phyloP scores from a whole-genome alignment of 2,888 invertebrate species.

The Coleophora deauratella region DNA sequence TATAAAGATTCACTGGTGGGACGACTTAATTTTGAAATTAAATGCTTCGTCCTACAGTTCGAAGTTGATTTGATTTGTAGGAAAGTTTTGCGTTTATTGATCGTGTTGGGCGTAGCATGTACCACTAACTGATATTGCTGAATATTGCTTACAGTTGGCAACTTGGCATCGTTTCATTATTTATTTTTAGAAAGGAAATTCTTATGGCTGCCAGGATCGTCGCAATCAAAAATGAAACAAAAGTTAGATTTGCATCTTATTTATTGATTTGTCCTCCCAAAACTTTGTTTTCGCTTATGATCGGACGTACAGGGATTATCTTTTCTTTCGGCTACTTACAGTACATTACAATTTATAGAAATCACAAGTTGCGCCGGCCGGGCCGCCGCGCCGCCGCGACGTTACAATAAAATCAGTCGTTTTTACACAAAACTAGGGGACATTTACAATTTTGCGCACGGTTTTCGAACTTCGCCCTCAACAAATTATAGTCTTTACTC shows the following conservation, averaged over 20 bases:
- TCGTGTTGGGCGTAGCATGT: too few species aligned
- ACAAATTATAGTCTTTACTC: neutral
- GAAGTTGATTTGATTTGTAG: too few species aligned
- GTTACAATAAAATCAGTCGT: constrained; percentile 65
- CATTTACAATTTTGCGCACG: constrained; percentile 29
- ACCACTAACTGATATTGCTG: too few species aligned
- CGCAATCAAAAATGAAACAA: constrained; percentile 54
- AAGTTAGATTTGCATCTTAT: constrained; percentile 63
- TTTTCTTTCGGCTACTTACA: constrained; percentile 70
- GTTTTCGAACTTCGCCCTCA: constrained; percentile 4
- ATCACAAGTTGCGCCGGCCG: constrained; percentile 53
- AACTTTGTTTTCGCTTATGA: constrained; percentile 60
- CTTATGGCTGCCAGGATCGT: too few species aligned
- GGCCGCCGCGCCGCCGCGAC: constrained; percentile 35
- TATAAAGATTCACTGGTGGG: too few species aligned
- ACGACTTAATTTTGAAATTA: too few species aligned
- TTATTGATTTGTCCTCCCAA: constrained; percentile 70
- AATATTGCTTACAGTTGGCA: too few species aligned
- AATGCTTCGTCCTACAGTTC: too few species aligned
- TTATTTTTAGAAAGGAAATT: too few species aligned
- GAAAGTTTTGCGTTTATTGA: too few species aligned
- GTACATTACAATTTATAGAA: constrained; percentile 69
- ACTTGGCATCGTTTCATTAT: too few species aligned
- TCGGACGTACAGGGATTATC: constrained; percentile 68
- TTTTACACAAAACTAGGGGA: constrained; percentile 54